A percentile compares a stretch with the other conserved stretches of the same genome.
These are phyloP conservation scores for Anhinga anhinga DNA, from an alignment of 2,113 vertebrate species.

Conservation along the genomic window DNA sequence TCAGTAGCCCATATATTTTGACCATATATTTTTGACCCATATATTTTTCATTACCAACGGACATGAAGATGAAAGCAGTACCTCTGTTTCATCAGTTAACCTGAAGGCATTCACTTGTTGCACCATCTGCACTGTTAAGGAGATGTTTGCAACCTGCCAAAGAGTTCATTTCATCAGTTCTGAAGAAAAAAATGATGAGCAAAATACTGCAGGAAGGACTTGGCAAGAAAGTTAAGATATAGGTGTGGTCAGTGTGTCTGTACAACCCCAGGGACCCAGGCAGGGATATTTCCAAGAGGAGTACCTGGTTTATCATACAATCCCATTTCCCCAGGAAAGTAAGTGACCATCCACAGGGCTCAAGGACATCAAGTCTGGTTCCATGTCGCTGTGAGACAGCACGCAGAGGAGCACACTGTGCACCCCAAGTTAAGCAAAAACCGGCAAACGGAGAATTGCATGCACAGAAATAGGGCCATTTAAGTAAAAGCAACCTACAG, in stretches of 20 bases:
- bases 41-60: not conserved
- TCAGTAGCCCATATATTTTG: not conserved
- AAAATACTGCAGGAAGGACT: not conserved
- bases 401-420: not conserved
- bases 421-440: not conserved
- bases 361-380: not conserved
- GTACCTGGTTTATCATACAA: not conserved
- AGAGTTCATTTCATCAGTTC: not conserved
- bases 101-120: constrained; percentile 22
- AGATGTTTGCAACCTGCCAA: constrained; percentile 19
- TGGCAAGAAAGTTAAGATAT: not conserved
- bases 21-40: not conserved
- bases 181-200: not conserved
- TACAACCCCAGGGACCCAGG: not conserved
- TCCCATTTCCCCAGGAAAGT: not conserved
- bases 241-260: not conserved
- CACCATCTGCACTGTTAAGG: constrained; percentile 23
- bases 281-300: not conserved
- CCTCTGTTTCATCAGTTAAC: constrained; percentile 14
- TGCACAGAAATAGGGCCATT: not conserved
- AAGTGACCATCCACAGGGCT: not conserved
- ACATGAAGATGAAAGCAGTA: constrained; percentile 7
- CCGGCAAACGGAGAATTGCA: not conserved
- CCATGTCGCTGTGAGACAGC: not conserved
- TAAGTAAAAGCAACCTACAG: not conserved